Conservation (phyloP, 2,888 invertebrate species). For the Folsomia candida region DNA sequence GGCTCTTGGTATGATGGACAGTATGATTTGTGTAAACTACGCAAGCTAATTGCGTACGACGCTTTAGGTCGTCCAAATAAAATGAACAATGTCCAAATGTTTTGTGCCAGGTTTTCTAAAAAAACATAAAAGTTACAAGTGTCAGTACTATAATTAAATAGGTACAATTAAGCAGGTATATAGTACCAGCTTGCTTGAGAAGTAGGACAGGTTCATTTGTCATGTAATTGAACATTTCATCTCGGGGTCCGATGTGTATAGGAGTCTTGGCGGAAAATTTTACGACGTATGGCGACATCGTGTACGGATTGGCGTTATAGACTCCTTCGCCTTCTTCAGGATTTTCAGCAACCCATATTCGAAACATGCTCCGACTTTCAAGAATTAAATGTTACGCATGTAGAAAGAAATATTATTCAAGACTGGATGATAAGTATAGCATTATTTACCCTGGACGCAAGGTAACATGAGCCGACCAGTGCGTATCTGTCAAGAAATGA, state of each 20-base stretch:
- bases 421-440: too few species aligned
- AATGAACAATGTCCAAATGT: constrained; percentile 28
- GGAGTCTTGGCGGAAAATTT: constrained; percentile 31
- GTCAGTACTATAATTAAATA: neutral
- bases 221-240: constrained; percentile 35
- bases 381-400: too few species aligned
- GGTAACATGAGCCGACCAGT: constrained; percentile 25
- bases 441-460: constrained; percentile 33
- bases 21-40: constrained; percentile 23
- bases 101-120: constrained; percentile 26
- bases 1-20: constrained; percentile 26
- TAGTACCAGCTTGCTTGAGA: constrained; percentile 35
- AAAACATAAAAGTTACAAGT: neutral
- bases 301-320: neutral
- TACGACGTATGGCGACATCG: neutral
- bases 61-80: constrained; percentile 23
- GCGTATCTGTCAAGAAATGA: constrained; percentile 5
- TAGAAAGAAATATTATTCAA: neutral
- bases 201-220: constrained; percentile 34
- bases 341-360: constrained; percentile 27
- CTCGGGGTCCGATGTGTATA: constrained; percentile 28
- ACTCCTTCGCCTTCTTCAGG: neutral
- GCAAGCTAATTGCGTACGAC: constrained; percentile 15
- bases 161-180: neutral
- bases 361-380: constrained; percentile 31